These are phyloP conservation scores for Parnassius mnemosyne DNA, from an alignment of 2,888 invertebrate genomes.

Conservation along the genomic window DNA sequence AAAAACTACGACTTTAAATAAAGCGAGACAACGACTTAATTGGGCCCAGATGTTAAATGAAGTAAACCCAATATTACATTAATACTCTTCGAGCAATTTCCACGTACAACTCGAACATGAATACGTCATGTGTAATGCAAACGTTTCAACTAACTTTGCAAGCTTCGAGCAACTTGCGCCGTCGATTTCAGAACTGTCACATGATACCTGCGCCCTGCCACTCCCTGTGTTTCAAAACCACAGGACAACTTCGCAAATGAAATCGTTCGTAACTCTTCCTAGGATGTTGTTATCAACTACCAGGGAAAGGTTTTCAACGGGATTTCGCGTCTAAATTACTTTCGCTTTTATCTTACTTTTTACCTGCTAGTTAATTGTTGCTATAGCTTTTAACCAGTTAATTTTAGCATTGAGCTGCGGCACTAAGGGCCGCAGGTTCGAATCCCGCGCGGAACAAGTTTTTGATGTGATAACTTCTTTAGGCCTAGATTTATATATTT, in stretches of 20 bases:
- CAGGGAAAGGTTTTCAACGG: background rate
- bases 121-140: constrained; percentile 22
- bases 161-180: constrained; percentile 46
- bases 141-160: constrained; percentile 32
- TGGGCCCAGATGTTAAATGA: constrained; percentile 17
- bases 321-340: no score
- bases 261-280: constrained; percentile 28
- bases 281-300: background rate
- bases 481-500: no score
- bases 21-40: background rate
- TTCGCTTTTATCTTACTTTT: no score
- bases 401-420: no score
- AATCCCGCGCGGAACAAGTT: no score
- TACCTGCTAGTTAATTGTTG: no score
- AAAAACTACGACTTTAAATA: no score
- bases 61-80: constrained; percentile 23
- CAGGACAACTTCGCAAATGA: constrained; percentile 32
- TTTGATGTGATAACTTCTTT: no score
- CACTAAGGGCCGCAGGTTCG: no score
- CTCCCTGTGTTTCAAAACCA: constrained; percentile 28
- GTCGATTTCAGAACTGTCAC: constrained; percentile 60
- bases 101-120: constrained; percentile 22
- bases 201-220: constrained; percentile 39
- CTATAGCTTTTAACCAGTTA: no score
- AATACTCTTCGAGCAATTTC: constrained; percentile 21